Percentiles rank a stretch among this genome's conserved stretches.
phyloP scores from a whole-genome alignment of 2,888 invertebrate species.

The Apoda limacodes region DNA sequence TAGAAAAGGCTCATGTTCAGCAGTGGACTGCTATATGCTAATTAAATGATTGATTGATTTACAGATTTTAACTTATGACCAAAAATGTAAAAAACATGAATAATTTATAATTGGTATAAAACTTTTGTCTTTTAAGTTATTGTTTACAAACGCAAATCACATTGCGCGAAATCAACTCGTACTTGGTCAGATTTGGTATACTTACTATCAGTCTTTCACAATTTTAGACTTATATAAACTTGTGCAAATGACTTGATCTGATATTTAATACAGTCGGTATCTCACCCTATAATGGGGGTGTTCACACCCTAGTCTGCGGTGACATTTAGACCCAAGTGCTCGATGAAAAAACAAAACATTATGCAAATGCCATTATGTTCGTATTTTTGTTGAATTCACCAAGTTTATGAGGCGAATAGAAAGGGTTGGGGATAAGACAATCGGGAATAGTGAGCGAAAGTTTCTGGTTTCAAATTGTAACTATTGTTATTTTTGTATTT shows the following conservation, averaged over 20 bases:
- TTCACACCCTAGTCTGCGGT: constrained; percentile 60
- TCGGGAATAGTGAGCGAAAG: constrained; percentile 39
- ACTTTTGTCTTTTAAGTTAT: no score
- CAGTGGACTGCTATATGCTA: no score
- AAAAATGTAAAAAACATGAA: no score
- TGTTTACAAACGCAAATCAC: no score
- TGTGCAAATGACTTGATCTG: constrained; percentile 57
- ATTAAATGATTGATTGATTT: no score
- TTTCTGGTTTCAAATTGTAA: constrained; percentile 48
- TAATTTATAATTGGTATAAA: no score
- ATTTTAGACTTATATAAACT: no score
- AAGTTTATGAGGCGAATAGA: constrained; percentile 63
- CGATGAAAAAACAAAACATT: constrained; percentile 68
- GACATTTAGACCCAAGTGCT: constrained; percentile 64
- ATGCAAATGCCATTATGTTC: constrained; percentile 68
- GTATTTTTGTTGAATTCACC: constrained; percentile 63
- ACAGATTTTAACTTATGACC: no score
- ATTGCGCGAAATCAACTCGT: no score
- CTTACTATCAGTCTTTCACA: no score
- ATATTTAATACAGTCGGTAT: constrained; percentile 64
- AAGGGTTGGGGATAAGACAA: constrained; percentile 64
- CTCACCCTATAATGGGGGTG: constrained; percentile 62
- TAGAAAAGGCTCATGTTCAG: no score
- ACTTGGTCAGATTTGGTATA: no score
- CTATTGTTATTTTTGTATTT: constrained; percentile 42